phyloP scores from a whole-genome alignment of 2,888 invertebrate genomes.

The Alloplasta piceator region DNA sequence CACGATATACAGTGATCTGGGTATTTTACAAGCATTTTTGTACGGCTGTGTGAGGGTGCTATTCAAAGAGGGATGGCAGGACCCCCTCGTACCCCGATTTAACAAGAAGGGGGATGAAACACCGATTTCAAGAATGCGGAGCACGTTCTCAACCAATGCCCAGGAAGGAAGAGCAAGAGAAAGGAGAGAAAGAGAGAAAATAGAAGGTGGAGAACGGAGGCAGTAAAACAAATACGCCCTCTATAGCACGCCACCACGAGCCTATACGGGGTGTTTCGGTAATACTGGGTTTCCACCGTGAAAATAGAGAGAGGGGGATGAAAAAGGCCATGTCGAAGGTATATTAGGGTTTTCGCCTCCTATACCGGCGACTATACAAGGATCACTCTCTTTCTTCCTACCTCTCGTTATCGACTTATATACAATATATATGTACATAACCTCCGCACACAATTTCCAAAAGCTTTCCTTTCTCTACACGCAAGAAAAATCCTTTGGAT shows the following conservation, averaged over 20 bases:
- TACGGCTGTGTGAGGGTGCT: constrained; percentile 41
- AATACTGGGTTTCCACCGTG: constrained; percentile 51
- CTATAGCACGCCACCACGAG: constrained; percentile 61
- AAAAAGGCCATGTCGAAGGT: constrained; percentile 5
- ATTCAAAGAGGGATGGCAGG: constrained; percentile 58
- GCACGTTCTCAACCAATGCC: constrained; percentile 83
- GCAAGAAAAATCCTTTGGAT: no score
- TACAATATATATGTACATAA: no score
- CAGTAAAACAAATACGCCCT: constrained; percentile 83
- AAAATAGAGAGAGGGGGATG: constrained; percentile 41
- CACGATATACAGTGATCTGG: constrained; percentile 10
- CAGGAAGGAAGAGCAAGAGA: constrained; percentile 70
- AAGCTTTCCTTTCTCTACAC: no score
- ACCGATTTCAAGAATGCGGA: constrained; percentile 82
- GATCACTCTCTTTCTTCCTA: constrained; percentile 34
- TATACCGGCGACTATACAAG: constrained; percentile 2
- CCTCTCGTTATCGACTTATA: background rate
- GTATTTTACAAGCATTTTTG: constrained; percentile 32
- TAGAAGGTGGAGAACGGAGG: constrained; percentile 61
- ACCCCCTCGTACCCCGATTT: constrained; percentile 55
- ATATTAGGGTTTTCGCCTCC: constrained; percentile 36
- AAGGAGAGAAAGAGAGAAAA: no score
- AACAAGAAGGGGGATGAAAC: constrained; percentile 77
- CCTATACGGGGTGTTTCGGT: constrained; percentile 78
- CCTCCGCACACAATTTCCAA: no score